A percentile compares a stretch with the other conserved stretches of the same genome.
Evolutionary conservation across 2,888 invertebrate genomes (phyloP).

Genomic region (Cheilosia variabilis): DNA sequence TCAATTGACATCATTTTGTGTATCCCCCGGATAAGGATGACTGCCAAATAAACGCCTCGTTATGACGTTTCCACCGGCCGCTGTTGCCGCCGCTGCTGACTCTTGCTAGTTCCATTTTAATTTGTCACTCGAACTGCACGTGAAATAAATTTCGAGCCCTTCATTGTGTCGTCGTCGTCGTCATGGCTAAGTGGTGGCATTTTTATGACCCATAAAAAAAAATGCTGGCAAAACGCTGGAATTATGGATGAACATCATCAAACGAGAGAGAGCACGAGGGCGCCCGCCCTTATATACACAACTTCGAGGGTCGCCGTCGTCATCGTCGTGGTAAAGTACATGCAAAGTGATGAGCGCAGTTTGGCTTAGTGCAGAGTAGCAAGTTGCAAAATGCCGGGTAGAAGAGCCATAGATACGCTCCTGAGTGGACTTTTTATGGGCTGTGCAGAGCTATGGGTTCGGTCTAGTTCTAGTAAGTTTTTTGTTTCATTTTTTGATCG

Average conservation of each 20-base stretch:
- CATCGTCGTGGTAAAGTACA: conserved; percentile 54
- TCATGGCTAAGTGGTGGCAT: conserved; percentile 68
- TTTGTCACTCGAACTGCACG: conserved; percentile 40
- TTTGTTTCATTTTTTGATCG: conserved; percentile 17
- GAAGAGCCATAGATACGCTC: conserved; percentile 1
- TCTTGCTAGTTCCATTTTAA: conserved; percentile 30
- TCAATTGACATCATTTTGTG: conserved; percentile 68
- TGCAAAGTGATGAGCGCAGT: conserved; percentile 67
- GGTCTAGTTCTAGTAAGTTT: conserved; percentile 38
- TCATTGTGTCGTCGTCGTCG: conserved; percentile 35
- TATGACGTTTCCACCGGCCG: conserved; percentile 38
- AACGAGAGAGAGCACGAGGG: conserved; percentile 22
- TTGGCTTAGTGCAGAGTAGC: conserved; percentile 50
- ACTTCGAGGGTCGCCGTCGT: conserved; percentile 18
- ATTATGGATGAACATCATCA: conserved; percentile 71
- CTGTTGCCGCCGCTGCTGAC: background rate
- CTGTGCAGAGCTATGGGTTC: conserved; percentile 44
- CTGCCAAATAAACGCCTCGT: conserved; percentile 72
- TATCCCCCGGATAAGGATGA: conserved; percentile 59
- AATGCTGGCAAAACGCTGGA: conserved; percentile 67
- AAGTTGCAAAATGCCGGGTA: conserved; percentile 42
- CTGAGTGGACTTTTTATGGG: conserved; percentile 58
- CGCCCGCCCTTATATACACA: conserved; percentile 19
- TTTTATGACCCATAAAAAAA: conserved; percentile 71
- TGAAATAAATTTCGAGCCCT: conserved; percentile 28